Conservation (phyloP, 2,888 invertebrate genomes). For the Nemurella pictetii region DNA sequence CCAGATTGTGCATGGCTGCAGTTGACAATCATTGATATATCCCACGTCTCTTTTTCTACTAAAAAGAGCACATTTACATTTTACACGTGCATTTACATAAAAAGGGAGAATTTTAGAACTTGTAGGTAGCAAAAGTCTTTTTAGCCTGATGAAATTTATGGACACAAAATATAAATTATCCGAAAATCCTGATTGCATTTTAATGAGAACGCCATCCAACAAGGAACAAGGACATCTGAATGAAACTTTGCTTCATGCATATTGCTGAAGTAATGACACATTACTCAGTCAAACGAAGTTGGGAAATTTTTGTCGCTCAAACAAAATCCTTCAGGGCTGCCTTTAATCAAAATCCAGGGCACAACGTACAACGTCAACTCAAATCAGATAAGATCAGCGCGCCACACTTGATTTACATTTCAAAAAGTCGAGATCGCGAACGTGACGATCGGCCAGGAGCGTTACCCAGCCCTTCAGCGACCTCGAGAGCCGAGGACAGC, state of each 20-base stretch:
- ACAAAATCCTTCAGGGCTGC: not conserved
- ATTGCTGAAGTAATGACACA: not conserved
- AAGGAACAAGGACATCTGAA: not conserved
- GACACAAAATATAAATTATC: not conserved
- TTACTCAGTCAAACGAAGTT: not conserved
- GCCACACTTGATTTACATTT: not conserved
- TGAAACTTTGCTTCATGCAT: not conserved
- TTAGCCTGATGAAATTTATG: not conserved
- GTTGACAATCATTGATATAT: conserved; percentile 1
- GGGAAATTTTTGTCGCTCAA: not conserved
- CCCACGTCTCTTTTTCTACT: not conserved
- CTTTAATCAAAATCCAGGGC: not conserved
- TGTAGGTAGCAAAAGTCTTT: not conserved
- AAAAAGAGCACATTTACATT: not conserved
- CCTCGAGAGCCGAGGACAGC: not conserved
- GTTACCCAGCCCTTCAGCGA: too few species aligned
- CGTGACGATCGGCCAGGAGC: not conserved
- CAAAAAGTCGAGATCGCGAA: not conserved
- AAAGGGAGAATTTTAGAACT: not conserved
- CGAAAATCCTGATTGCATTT: not conserved
- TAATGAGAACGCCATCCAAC: not conserved
- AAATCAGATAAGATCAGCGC: not conserved
- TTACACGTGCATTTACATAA: not conserved
- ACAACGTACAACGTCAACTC: not conserved
- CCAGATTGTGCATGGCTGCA: not conserved